phyloP scores from a whole-genome alignment of 2,888 invertebrate species.

The Plagodis pulveraria region DNA sequence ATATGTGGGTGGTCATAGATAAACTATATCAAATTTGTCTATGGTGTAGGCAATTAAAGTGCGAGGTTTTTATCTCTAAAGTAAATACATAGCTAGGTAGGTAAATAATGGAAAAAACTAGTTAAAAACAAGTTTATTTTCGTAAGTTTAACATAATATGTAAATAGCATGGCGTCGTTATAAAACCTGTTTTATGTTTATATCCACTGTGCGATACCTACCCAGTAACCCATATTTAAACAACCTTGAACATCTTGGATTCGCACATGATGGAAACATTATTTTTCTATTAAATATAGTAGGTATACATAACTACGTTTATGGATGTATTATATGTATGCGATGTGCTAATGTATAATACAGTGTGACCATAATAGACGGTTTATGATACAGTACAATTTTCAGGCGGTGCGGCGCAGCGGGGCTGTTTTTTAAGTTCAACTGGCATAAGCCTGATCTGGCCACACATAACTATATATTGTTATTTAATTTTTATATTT shows the following conservation, averaged over 20 bases:
- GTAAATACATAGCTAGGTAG: background rate
- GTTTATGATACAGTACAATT: too few relatives aligned
- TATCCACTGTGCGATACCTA: background rate
- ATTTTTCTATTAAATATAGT: conserved; percentile 10
- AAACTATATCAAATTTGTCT: too few relatives aligned
- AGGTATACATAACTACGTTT: conserved; percentile 1
- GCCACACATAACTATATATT: too few relatives aligned
- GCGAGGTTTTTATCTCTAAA: too few relatives aligned
- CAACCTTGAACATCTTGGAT: conserved; percentile 19
- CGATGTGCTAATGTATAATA: conserved; percentile 4
- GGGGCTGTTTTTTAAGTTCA: too few relatives aligned
- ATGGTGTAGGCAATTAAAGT: too few relatives aligned
- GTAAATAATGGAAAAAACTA: background rate
- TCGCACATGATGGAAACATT: conserved; percentile 23
- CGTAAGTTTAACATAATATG: conserved; percentile 1
- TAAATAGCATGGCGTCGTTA: conserved; percentile 1
- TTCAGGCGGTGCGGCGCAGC: too few relatives aligned
- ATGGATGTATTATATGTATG: background rate
- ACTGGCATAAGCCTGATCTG: too few relatives aligned
- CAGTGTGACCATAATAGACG: conserved; percentile 1
- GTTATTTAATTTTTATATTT: too few relatives aligned
- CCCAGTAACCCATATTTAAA: conserved; percentile 27
- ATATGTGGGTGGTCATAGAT: too few relatives aligned
- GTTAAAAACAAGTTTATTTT: conserved; percentile 14
- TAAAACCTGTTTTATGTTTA: conserved; percentile 7